These are phyloP conservation scores for Saguinus midas DNA, from an alignment of 2,113 vertebrate species.

Conservation along the genomic window DNA sequence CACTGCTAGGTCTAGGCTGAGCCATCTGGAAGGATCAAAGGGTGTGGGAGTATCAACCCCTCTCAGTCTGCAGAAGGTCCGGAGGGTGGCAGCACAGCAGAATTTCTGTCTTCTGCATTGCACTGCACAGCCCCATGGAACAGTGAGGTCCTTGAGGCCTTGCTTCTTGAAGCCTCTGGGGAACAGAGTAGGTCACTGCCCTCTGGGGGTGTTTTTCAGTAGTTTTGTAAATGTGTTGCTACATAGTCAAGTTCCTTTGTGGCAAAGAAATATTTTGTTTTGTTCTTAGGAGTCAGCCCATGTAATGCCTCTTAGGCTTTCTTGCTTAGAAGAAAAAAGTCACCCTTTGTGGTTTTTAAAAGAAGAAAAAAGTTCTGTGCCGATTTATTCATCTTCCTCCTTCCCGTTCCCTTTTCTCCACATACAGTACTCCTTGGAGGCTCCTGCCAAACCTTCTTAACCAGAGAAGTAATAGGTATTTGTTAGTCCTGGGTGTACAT, in stretches of 20 bases:
- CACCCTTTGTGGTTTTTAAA: not conserved
- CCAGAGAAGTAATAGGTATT: fast-evolving
- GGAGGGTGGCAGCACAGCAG: not conserved
- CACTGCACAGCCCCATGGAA: not conserved
- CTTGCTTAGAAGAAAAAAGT: not conserved
- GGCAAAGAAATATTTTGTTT: not conserved
- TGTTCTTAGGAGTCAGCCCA: not conserved
- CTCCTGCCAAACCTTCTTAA: not conserved
- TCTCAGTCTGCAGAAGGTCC: not conserved
- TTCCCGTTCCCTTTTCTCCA: not conserved
- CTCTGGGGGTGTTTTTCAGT: not conserved
- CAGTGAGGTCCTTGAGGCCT: not conserved
- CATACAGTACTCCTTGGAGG: not conserved
- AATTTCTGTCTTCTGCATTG: not conserved
- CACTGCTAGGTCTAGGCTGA: not conserved
- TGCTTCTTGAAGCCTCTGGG: not conserved
- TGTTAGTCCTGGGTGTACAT: fast-evolving
- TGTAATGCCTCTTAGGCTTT: not conserved
- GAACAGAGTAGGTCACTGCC: not conserved
- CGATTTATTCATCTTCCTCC: not conserved
- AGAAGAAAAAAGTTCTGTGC: not conserved
- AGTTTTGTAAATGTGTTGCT: not conserved
- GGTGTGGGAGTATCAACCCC: not conserved
- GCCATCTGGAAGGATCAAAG: not conserved
- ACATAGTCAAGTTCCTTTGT: not conserved